Percentiles rank a stretch among this genome's conserved stretches.
These are phyloP conservation scores for Notarius quadriscutis DNA, from an alignment of 2,113 vertebrate genomes.

Conservation along the genomic window DNA sequence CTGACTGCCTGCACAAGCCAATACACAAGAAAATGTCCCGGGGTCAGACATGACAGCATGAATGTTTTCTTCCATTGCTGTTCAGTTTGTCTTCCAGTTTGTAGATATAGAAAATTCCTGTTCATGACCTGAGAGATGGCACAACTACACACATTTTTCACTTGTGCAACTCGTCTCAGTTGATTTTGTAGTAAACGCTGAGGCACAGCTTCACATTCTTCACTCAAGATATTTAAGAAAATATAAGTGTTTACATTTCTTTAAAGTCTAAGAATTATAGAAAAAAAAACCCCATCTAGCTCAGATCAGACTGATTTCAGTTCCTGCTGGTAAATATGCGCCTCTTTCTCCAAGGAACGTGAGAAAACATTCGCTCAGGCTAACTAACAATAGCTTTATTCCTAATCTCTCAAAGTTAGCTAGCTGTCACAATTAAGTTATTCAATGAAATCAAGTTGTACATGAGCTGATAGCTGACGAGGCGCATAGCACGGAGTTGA, in stretches of 20 bases:
- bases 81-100: not conserved
- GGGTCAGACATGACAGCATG: conserved; percentile 2
- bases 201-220: not conserved
- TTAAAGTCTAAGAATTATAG: not conserved
- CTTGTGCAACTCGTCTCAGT: not conserved
- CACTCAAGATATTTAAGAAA: not conserved
- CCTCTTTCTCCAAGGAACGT: not conserved
- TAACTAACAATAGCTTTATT: not conserved
- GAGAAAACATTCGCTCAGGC: not conserved
- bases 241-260: not conserved
- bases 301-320: not conserved
- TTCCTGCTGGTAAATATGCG: not conserved
- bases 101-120: not conserved
- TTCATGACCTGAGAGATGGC: not conserved
- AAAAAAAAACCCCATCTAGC: not conserved
- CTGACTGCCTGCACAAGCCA: not conserved
- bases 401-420: not conserved
- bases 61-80: not conserved
- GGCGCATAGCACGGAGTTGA: too few relatives aligned
- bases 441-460: too few relatives aligned
- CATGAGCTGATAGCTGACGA: too few relatives aligned
- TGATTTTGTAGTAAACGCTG: not conserved
- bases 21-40: not conserved
- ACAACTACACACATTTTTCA: not conserved
- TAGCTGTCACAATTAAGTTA: not conserved